Base-by-base conservation (phyloP, 2,113 vertebrate species). In the Melanerpes aurifrons region DNA sequence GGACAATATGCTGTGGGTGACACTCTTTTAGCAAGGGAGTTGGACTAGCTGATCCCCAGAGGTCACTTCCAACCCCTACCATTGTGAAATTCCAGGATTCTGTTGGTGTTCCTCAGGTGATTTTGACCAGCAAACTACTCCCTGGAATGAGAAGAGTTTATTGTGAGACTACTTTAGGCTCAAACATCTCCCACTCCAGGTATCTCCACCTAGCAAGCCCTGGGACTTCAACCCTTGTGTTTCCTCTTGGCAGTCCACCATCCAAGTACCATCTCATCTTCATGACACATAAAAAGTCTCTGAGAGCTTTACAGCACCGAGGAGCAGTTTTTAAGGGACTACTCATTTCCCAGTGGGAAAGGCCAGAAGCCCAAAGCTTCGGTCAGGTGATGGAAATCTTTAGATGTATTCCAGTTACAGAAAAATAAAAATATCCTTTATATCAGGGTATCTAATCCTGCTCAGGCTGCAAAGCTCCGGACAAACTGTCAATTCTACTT, bases 351-450 rank as follows among this genome's bases (percentile, higher is more conserved):
- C 63, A 56, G 5, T 37, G 68, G 73, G 47, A 77, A 61, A 75
- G 58, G 54, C 47, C 62, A 80, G 53, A 32, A 75, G 54, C 24
- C 24, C 37, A 47, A 21, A 43, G 62, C 40, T 90, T 81, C 62
- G 45, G 26, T 28, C 62, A 72, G 76, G 20, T 81, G 79, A 56
- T 62, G 90, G 70, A 64, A 87, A 91, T 76, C 74, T 84, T 85
- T 12, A 90, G 81, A 82, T 89, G 50, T 72, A 75, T 93, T 78
- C 89, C 82, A 32, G 75, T 57, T 62, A 50, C 21, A 73, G 93
- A 94, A 96, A 96, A 97, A 97, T 96, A 77, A 93, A 95, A 97
- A 96, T 87, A 93, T 92, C 80, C 93, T 96, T 97, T 95, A 86
- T 89, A 94, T 92, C 80, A 69, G 93, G 69, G 84, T 78, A 93